Evolutionary conservation across 2,113 vertebrate genomes (phyloP), one percentile per base, ranked within the genome.

Genomic region (Zosterops lateralis): DNA sequence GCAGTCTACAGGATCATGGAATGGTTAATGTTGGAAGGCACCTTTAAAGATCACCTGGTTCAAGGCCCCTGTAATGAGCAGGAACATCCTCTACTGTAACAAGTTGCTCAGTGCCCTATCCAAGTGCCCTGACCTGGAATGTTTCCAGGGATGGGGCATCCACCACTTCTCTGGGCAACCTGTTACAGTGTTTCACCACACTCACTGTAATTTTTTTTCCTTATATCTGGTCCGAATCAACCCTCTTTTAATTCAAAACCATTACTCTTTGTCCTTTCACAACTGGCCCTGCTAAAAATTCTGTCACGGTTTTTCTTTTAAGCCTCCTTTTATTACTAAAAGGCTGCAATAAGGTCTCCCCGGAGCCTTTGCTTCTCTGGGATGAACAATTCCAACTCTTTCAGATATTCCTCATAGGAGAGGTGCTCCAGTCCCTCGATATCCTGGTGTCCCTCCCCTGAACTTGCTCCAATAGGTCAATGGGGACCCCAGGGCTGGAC

Each of bases 131-230:
- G 16, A 16, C 18, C 20, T 24, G 65, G 36, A 70, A 53, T 4
- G 13, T 19, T 86, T 60, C 45, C 72, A 91, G 36, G 34, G 54
- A 51, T 24, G 20, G 10, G 29, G 36, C 6, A 16, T 60, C 45
- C 22, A 80, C 3, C 18, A 28, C 17, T 32, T n/a, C 50, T 68
- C 58, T n/a, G 12, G 44, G 8, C 5, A 90, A 38, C 16, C 14
- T 11, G 3, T 15, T 5, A 28, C 40, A 56, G 20, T 7, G 20
- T 20, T 38, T 68, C 13, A 9, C 4, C 13, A 82, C 44, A 25
- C 10, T 12, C 16, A 40, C 0, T 0, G 1, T 14, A 16, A 26
- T 19, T 6, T 3, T 19, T 5, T n/a, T 53, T n/a, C 26, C 31
- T 50, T 56, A 4, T 17, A 32, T 22, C 47, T 14, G 3, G 13